Evolutionary conservation across 2,113 vertebrate species (phyloP).

Genomic region (Oncorhynchus clarkii): DNA sequence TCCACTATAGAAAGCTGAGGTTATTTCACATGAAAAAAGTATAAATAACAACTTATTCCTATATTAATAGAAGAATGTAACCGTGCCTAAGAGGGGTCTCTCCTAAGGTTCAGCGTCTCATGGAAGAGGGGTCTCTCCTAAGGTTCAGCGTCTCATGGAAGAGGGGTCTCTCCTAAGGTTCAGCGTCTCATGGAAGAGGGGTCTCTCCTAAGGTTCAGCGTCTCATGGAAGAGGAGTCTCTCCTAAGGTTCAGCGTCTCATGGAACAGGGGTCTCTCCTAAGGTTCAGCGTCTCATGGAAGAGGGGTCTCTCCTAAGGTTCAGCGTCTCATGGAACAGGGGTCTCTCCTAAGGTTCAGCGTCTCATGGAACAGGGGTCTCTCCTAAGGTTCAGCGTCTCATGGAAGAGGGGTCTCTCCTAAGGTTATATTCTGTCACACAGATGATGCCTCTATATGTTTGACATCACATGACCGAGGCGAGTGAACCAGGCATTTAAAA

Average conservation of each 20-base stretch:
- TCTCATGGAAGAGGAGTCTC: conserved; percentile 10
- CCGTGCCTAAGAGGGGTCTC: neutral
- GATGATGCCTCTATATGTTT: neutral
- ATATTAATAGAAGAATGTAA: too few relatives aligned
- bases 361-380: too few relatives aligned
- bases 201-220: conserved; percentile 41
- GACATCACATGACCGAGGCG: conserved; percentile 34
- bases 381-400: neutral
- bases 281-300: conserved; percentile 1
- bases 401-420: too few relatives aligned
- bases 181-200: conserved; percentile 28
- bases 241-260: conserved; percentile 37
- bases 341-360: conserved; percentile 41
- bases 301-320: conserved; percentile 46
- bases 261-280: conserved; percentile 39
- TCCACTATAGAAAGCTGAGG: conserved; percentile 24
- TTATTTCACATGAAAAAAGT: conserved; percentile 18
- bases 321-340: neutral
- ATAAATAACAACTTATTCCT: too few relatives aligned
- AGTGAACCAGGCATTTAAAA: conserved; percentile 24
- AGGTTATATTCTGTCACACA: conserved; percentile 53
- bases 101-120: neutral
- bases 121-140: conserved; percentile 46
- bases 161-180: conserved; percentile 46
- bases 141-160: conserved; percentile 27